Evolutionary conservation across 2,797 vertebrate species (phyloP).

Genomic region (Microtus agrestis): DNA sequence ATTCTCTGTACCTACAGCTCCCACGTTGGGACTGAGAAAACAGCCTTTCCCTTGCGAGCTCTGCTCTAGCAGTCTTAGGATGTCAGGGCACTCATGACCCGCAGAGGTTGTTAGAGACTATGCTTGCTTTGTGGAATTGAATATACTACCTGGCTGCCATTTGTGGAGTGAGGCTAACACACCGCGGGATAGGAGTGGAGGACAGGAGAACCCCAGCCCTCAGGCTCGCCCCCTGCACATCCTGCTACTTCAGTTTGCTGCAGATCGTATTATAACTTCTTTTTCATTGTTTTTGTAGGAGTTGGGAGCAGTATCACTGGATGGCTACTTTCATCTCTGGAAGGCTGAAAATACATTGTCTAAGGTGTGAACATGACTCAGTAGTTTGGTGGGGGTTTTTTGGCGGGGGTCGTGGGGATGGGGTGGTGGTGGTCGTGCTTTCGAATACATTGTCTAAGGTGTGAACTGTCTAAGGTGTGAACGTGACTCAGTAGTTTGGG

Average conservation of each 20-base stretch:
- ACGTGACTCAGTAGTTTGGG: conserved; percentile 15
- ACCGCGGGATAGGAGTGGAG: not conserved
- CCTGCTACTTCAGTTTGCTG: not conserved
- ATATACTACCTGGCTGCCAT: not conserved
- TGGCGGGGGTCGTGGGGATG: no score
- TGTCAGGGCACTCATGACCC: not conserved
- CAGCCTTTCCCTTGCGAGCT: not conserved
- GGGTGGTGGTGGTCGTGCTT: no score
- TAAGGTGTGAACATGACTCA: conserved; percentile 90
- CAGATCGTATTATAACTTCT: not conserved
- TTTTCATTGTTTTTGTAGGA: conserved; percentile 89
- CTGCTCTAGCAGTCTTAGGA: not conserved
- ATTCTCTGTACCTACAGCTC: not conserved
- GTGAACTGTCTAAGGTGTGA: not conserved
- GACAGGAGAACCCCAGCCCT: not conserved
- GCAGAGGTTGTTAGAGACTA: not conserved
- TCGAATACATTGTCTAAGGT: conserved; percentile 95
- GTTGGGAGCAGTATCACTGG: conserved; percentile 96
- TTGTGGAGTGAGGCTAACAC: not conserved
- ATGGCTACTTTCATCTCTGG: conserved; percentile 99
- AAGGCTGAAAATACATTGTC: conserved; percentile 95
- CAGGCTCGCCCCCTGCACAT: not conserved
- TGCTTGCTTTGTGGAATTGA: conserved; percentile 28
- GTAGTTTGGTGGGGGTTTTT: not conserved
- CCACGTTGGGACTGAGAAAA: not conserved